Evolutionary conservation across 30 jellyfish, hydroid and myxozoan genomes (phyloP), one percentile per base, ranked within the genome.

Genomic region (Hydractinia echinata): DNA sequence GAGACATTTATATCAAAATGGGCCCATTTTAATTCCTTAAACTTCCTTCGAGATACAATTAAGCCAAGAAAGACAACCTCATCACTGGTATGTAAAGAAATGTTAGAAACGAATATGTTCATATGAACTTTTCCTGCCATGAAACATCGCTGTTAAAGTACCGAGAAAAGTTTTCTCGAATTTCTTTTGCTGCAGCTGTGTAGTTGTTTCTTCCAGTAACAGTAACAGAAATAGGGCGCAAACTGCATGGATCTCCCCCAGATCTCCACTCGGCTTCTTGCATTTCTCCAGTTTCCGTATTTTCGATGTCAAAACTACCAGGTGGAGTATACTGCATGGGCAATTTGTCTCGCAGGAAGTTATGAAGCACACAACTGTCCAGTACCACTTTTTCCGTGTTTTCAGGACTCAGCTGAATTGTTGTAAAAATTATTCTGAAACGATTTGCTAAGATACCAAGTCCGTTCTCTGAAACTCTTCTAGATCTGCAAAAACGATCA

Each of bases 51-150:
- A 49, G 87, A 66, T 84, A 80, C 68, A 7, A 80, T 80, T 39
- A 80, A 77, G n/a, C 85, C 85, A n/a, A 77, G 85, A 53, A 77
- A 77, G 20, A 52, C 85, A 77, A 76, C 73, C 51, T 77, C 85
- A 49, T 77, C 85, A 55, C 54, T 76, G 77, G 84, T 76, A 76
- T 20, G 68, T 56, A 56, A 56, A 56, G 10, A 56, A 10, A 56
- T 56, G 68, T 56, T 56, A 56, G 10, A 56, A 56, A 15, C 68
- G 68, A 56, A 56, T 56, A 56, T 56, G 15, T 56, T 56, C 15
- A 56, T 56, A 56, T 56, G 68, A 56, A 56, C 68, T n/a, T 56
- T 56, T 9, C 68, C 15, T 56, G 68, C 68, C 68, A 56, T 56
- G 68, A 10, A 56, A 56, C 68, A 56, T 56, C 15, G 68, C 68